Evolutionary conservation across 2,113 vertebrate species (phyloP).

Genomic region (Hypomesus transpacificus): DNA sequence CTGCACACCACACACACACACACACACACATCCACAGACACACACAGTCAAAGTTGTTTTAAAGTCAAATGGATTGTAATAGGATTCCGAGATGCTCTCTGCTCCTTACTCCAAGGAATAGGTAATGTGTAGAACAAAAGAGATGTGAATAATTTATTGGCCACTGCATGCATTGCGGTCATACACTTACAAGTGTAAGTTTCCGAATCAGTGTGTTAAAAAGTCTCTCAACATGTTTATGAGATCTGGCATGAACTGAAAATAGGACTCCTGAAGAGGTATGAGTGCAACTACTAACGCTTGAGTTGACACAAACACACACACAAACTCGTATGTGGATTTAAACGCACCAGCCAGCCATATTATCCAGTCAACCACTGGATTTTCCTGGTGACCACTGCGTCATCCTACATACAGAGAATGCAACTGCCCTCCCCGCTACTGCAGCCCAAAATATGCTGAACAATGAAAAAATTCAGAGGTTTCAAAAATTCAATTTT

Average conservation of each 20-base stretch:
- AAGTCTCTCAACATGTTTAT: conserved; percentile 28
- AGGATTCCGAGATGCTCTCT: conserved; percentile 58
- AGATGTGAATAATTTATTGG: conserved; percentile 72
- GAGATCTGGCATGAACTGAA: conserved; percentile 13
- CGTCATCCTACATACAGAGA: background rate
- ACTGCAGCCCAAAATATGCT: conserved; percentile 19
- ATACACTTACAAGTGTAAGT: conserved; percentile 61
- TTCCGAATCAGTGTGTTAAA: conserved; percentile 52
- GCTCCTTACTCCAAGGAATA: conserved; percentile 57
- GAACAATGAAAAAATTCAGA: conserved; percentile 33
- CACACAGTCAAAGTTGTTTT: conserved; percentile 71
- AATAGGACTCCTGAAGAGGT: background rate
- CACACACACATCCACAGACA: conserved; percentile 25
- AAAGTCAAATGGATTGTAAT: conserved; percentile 76
- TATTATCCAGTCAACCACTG: background rate
- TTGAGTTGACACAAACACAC: background rate
- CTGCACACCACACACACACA: conserved; percentile 19
- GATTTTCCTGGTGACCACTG: background rate
- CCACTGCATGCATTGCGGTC: conserved; percentile 53
- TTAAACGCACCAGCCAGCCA: conserved; percentile 1
- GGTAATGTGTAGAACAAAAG: conserved; percentile 73
- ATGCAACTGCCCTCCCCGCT: background rate
- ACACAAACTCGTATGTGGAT: background rate
- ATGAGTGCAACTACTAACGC: background rate
- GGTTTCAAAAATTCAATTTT: conserved; percentile 33